phyloP scores from a whole-genome alignment of 2,888 invertebrate genomes.

The Papilio protenor region DNA sequence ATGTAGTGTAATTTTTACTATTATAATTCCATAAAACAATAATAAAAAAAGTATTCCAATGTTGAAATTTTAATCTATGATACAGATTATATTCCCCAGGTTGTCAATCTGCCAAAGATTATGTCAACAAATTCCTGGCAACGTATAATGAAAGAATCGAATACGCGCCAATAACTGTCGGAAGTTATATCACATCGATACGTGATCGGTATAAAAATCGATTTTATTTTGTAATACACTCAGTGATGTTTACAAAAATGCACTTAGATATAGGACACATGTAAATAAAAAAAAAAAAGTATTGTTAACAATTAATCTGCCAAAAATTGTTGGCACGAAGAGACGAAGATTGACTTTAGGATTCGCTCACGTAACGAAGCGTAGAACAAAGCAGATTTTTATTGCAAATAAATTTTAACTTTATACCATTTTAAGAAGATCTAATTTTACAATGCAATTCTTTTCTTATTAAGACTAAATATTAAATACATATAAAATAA shows the following conservation, averaged over 20 bases:
- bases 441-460: too few species aligned
- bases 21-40: neutral
- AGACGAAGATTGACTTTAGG: neutral
- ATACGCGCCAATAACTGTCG: constrained; percentile 36
- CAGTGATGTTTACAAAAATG: neutral
- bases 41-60: neutral
- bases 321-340: neutral
- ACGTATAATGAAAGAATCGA: constrained; percentile 24
- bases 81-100: constrained; percentile 5
- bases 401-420: too few species aligned
- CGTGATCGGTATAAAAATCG: constrained; percentile 26
- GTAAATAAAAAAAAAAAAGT: neutral
- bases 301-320: neutral
- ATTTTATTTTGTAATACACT: constrained; percentile 21
- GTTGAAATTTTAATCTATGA: constrained; percentile 1
- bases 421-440: too few species aligned
- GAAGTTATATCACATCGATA: constrained; percentile 34
- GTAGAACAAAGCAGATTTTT: too few species aligned
- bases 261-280: neutral
- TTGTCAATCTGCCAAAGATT: constrained; percentile 26
- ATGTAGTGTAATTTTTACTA: too few species aligned
- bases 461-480: too few species aligned
- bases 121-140: constrained; percentile 26
- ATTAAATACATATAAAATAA: too few species aligned
- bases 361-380: too few species aligned